phyloP scores from a whole-genome alignment of 2,113 vertebrate genomes.

The Periophthalmus modestus region DNA sequence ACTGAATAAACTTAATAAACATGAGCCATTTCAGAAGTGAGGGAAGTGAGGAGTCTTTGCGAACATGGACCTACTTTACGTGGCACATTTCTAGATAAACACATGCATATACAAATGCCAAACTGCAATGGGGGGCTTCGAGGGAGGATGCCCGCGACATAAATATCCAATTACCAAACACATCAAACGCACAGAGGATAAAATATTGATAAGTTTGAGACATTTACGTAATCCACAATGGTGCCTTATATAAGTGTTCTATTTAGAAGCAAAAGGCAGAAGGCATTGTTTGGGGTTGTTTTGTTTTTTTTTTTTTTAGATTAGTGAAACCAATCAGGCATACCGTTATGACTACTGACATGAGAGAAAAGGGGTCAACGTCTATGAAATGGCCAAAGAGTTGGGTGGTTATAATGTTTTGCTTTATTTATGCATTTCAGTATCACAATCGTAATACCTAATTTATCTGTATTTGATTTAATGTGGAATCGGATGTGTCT shows the following conservation, averaged over 20 bases:
- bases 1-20: conserved; percentile 1
- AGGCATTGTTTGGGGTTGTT: conserved; percentile 55
- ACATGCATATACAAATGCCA: conserved; percentile 30
- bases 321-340: neutral
- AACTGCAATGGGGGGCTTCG: conserved; percentile 33
- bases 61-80: neutral
- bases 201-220: conserved; percentile 79
- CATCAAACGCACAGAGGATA: conserved; percentile 74
- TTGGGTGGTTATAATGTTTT: neutral
- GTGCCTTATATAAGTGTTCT: conserved; percentile 76
- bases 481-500: neutral
- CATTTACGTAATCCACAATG: conserved; percentile 78
- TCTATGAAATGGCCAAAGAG: neutral
- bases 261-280: conserved; percentile 62
- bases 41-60: neutral
- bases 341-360: neutral
- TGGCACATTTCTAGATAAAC: neutral
- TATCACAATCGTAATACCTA: neutral
- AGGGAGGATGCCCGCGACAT: conserved; percentile 67
- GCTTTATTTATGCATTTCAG: neutral
- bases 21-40: neutral
- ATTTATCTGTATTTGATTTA: neutral
- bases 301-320: neutral
- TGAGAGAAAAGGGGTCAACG: neutral
- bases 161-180: conserved; percentile 78